Base-by-base conservation (phyloP, 1,140 invertebrate species). In the Stratiolaelaps scimitus region DNA sequence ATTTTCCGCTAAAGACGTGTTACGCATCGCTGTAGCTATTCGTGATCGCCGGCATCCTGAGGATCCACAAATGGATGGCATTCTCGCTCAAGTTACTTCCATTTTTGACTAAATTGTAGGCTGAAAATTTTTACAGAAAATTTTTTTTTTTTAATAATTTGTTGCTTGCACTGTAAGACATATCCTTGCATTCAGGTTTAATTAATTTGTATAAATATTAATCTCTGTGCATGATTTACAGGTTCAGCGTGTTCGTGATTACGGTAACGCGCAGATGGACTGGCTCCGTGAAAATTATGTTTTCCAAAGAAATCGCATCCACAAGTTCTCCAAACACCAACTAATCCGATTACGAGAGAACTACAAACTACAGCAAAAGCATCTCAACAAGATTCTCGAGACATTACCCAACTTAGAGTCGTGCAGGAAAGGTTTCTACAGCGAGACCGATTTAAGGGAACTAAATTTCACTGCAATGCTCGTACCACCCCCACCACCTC, bases 321-420 rank as follows among this genome's bases (percentile, higher is more conserved):
- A 90, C 17, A 94, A 95, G 75, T 96, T 94, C 77, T 91, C 89
- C 75, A 84, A 88, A 0, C 87, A 92, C 72, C 91, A 95, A 74
- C 83, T 93, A 43, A 76, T 92, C 17, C 80, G 88, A 53, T 77
- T 94, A 2, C 82, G 89, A 7, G 90, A 94, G 75, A 89, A 88
- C 6, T 94, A 92, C 80, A 94, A 94, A 76, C 89, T 92, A 71
- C 89, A 92, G 74, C 91, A 94, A 74, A 88, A 91, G 75, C 91
- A 90, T 2, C 76, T 96, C 7, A 90, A 92, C 76, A 94, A 94
- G 75, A 85, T 96, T 1, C 74, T 96, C 43, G 92, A 96, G 74
- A 93, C 91, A 73, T 78, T 96, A 69, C 91, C 91, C n/a, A 88
- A 95, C 76, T 85, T 94, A 69, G 91, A 94, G 75, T 92, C 92